Conservation (phyloP, 2,797 vertebrate species). For the Lepilemur ruficaudatus region DNA sequence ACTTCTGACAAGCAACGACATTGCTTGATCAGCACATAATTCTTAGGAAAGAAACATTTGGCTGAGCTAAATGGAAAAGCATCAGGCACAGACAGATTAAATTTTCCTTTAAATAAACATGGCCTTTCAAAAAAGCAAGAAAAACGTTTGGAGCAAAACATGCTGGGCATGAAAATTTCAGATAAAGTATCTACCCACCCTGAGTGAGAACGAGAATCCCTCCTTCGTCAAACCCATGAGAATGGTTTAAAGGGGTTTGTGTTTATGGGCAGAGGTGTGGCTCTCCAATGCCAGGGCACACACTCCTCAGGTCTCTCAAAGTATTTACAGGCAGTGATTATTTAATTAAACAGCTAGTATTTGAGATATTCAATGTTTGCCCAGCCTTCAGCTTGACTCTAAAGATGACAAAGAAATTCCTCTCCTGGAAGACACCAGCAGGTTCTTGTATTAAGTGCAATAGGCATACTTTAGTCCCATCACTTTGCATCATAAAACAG, state of each 20-base stretch:
- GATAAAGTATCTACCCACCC: background rate
- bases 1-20: constrained; percentile 44
- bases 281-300: background rate
- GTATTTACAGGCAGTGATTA: background rate
- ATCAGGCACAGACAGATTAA: constrained; percentile 69
- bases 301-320: background rate
- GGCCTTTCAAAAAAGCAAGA: constrained; percentile 60
- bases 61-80: constrained; percentile 66
- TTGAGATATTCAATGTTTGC: background rate
- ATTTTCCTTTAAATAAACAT: constrained; percentile 71
- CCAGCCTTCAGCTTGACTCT: background rate
- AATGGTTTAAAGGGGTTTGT: background rate
- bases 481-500: background rate
- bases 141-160: constrained; percentile 59
- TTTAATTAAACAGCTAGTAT: background rate
- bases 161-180: constrained; percentile 62
- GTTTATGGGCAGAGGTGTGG: background rate
- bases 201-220: background rate
- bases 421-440: background rate
- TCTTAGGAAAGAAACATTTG: constrained; percentile 56
- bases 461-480: background rate
- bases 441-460: background rate
- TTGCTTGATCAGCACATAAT: constrained; percentile 64
- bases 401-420: background rate
- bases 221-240: background rate